A percentile compares a stretch with the other conserved stretches of the same genome.
phyloP scores from a whole-genome alignment of 2,797 vertebrate genomes.

The Mormyrops boulengeri region DNA sequence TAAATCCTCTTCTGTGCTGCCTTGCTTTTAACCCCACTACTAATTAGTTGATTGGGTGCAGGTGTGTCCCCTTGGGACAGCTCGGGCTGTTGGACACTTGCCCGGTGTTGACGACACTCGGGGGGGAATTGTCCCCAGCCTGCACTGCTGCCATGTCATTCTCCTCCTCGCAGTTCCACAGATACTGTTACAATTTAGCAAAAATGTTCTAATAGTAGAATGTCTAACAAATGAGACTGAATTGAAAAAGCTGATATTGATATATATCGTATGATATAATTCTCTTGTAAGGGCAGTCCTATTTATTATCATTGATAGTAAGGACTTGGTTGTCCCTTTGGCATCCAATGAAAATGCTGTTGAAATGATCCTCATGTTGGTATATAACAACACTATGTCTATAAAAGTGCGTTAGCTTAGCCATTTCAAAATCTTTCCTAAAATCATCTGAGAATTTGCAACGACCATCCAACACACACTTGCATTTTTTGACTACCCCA shows the following conservation, averaged over 20 bases:
- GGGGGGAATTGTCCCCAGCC: not conserved
- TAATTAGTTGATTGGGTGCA: not conserved
- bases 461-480: not conserved
- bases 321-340: not conserved
- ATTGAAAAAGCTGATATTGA: not conserved
- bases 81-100: not conserved
- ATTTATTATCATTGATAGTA: not conserved
- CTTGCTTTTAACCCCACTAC: not conserved
- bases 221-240: not conserved
- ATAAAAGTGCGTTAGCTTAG: not conserved
- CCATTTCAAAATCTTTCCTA: not conserved
- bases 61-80: not conserved
- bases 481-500: not conserved
- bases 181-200: not conserved
- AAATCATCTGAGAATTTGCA: not conserved
- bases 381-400: not conserved
- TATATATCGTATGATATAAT: conserved; percentile 37
- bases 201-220: not conserved
- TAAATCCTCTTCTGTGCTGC: not conserved
- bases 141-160: not conserved
- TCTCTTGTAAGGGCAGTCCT: conserved; percentile 23
- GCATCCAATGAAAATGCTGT: not conserved
- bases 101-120: not conserved
- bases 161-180: not conserved
- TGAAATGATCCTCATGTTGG: not conserved